A percentile compares a stretch with the other conserved stretches of the same genome.
These are phyloP conservation scores for Hyla sarda DNA, from an alignment of 2,113 vertebrate species.

Conservation along the genomic window DNA sequence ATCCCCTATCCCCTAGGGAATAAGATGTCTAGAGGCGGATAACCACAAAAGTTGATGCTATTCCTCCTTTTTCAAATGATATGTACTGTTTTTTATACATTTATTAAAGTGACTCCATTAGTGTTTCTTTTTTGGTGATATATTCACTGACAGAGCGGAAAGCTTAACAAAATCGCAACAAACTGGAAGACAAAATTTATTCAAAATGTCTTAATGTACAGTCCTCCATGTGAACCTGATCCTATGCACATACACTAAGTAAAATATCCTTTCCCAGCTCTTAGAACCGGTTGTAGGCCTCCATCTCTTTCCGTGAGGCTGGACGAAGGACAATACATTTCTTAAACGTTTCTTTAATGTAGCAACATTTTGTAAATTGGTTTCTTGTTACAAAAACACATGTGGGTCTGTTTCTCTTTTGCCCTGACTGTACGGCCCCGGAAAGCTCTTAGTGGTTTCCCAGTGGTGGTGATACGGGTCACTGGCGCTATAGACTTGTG, in stretches of 20 bases:
- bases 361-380: constrained; percentile 33
- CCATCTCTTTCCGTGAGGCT: neutral
- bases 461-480: constrained; percentile 34
- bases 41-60: too few species aligned
- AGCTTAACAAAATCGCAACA: neutral
- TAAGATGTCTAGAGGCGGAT: too few species aligned
- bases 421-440: neutral
- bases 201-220: neutral
- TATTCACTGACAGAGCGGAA: neutral
- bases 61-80: too few species aligned
- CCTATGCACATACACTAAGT: neutral
- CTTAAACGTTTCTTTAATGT: constrained; percentile 43
- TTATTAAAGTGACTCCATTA: too few species aligned
- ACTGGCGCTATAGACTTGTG: constrained; percentile 31
- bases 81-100: too few species aligned
- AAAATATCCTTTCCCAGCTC: neutral
- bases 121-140: too few species aligned
- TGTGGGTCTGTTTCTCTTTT: constrained; percentile 42
- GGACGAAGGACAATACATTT: neutral
- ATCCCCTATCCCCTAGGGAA: too few species aligned
- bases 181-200: neutral
- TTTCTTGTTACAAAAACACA: constrained; percentile 39
- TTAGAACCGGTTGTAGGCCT: neutral
- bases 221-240: neutral
- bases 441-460: constrained; percentile 24